Evolutionary conservation across 2,113 vertebrate genomes (phyloP).

Genomic region (Uropsilus gracilis): DNA sequence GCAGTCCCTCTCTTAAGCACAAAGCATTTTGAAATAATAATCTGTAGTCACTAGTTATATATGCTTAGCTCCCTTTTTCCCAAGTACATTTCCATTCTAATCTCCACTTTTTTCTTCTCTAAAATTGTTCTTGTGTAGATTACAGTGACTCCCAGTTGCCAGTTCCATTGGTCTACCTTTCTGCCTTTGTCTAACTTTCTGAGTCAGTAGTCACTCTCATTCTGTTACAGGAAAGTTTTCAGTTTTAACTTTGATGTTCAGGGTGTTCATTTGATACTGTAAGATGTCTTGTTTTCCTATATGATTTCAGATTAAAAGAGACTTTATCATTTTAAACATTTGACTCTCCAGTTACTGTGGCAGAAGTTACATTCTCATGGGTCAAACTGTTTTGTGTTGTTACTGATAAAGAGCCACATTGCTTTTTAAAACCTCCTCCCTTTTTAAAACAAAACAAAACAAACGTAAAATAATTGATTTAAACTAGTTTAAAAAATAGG

Average conservation of each 20-base stretch:
- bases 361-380: not conserved
- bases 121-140: not conserved
- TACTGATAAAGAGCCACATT: not conserved
- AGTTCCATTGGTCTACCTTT: not conserved
- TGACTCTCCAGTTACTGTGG: not conserved
- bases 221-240: not conserved
- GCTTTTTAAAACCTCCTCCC: not conserved
- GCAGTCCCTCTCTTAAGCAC: not conserved
- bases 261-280: not conserved
- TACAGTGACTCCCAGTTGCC: not conserved
- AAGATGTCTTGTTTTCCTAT: slow-evolving; percentile 2
- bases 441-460: not conserved
- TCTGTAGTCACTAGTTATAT: not conserved
- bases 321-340: not conserved
- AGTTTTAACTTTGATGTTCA: not conserved
- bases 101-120: not conserved
- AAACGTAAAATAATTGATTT: slow-evolving; percentile 6
- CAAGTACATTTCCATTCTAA: not conserved
- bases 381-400: not conserved
- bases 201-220: not conserved
- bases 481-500: slow-evolving; percentile 33
- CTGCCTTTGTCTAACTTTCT: not conserved
- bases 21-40: not conserved
- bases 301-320: slow-evolving; percentile 10
- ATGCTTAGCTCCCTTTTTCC: not conserved